Percentiles rank a stretch among this genome's conserved stretches.
Conservation (phyloP, 2,113 vertebrate species). For the Petaurus breviceps region DNA sequence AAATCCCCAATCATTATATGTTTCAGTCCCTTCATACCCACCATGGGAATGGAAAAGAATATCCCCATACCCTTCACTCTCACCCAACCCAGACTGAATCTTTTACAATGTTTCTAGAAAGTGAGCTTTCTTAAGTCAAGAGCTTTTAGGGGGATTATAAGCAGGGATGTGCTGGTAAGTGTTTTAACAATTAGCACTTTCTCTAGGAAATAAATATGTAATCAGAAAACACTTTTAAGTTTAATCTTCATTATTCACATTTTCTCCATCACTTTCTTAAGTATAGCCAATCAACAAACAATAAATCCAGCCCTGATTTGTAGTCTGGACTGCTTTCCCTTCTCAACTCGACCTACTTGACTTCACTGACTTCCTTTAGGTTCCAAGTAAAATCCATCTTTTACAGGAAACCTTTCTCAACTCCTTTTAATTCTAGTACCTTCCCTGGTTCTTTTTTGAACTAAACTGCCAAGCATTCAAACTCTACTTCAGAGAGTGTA, state of each 20-base stretch:
- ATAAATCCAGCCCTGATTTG: neutral
- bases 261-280: neutral
- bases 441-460: neutral
- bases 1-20: neutral
- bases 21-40: neutral
- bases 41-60: neutral
- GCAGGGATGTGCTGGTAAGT: neutral
- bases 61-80: too few relatives aligned
- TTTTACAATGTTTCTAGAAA: neutral
- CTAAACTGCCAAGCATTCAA: too few relatives aligned
- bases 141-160: neutral
- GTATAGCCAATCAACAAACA: neutral
- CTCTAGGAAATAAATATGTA: neutral
- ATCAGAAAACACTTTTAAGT: neutral
- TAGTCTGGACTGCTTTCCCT: neutral
- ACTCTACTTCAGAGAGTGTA: too few relatives aligned
- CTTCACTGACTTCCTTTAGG: neutral
- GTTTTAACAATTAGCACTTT: neutral
- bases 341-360: neutral
- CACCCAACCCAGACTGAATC: neutral
- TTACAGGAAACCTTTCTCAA: neutral
- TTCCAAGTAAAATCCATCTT: neutral
- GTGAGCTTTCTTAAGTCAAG: neutral
- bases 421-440: neutral
- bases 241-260: neutral